Base-by-base conservation (phyloP, 2,113 vertebrate species). In the Menura novaehollandiae region DNA sequence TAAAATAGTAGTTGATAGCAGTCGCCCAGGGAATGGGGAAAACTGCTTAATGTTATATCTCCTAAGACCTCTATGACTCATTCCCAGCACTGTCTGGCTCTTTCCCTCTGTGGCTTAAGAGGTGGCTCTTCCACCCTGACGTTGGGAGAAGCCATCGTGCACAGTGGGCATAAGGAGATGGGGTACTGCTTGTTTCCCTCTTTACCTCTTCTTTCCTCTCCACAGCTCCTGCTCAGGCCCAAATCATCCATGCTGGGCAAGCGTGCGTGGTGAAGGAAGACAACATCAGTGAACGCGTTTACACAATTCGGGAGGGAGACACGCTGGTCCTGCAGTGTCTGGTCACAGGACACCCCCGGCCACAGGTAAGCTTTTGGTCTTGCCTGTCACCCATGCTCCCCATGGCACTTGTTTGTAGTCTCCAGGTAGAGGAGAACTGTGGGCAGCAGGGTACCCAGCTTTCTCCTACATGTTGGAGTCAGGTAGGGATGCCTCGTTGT, bases 231-330 rank as follows among this genome's bases (percentile, higher is more conserved):
- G 99, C 99, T 91, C 99, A 99, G 75, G 99, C 99, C 44, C 99
- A 99, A 97, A 99, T 99, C 12, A 98, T 99, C 88, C 99, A 99
- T 69, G 99, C 99, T 4, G 99, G 99, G 56, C 99, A 99, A 87
- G 99, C 99, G 0, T 99, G 99, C 11, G 99, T 99, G 96, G 99
- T 99, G 92, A 99, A 99, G 91, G 99, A 99, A 88, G 99, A 99
- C 96, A 99, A 99, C 97, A 99, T 99, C 98, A 99, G 99, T 4
- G 99, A 99, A 93, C 98, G 99, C 0, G 99, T 99, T 95, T 99
- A 99, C 98, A 99, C 99, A 72, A 99, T 99, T 97, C 99, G 99
- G 43, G 99, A 99, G 95, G 99, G 99, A 32, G 99, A 99, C 98
- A 99, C 98, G 0, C 97, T 99, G 15, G 98, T 99, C 67, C 98